Base-by-base conservation (phyloP, 2,888 invertebrate species). In the Drosophila emarginata region DNA sequence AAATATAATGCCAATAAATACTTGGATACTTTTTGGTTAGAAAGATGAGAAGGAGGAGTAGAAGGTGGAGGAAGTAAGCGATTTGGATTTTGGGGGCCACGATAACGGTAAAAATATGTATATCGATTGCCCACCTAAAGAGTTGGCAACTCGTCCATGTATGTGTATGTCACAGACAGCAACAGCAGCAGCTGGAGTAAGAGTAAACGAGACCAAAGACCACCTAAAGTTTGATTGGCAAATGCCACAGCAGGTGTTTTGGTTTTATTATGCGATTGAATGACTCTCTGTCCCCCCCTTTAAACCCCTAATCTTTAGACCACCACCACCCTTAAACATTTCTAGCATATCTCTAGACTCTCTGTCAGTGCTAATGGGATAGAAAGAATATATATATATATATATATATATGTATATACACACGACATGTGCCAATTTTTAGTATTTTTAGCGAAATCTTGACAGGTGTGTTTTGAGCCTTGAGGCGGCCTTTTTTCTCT, bases 401-500 rank as follows among this genome's bases (percentile, higher is more conserved):
- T 28, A 28, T 28, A 28, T n/a, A 6, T 28, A 28, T 28, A 28
- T 28, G 6, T 28, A 28, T 6, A 28, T 4, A 23, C 23, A n/a
- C 26, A 21, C 53, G 36, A 11, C 54, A 54, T 36, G 36, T 54
- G 32, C 15, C 32, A 54, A 26, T 54, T 54, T 54, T 18, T 36
- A 36, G 54, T 54, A 36, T 54, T 54, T 54, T 54, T 54, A 54
- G 54, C 54, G n/a, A 37, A 23, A 57, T 63, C 70, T 60, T 86
- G 87, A 86, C 87, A 84, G 87, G 83, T 87, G 83, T 83, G 78
- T 72, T 67, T 76, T 51, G 54, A 65, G 86, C 71, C 75, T 65
- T 66, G 73, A 67, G 67, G 50, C 64, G 32, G 32, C 32, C 9
- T 2, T 32, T 2, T 32, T 1, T 11, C 32, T 32, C 28, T 28